phyloP scores from a whole-genome alignment of 2,888 invertebrate species.

The Xestia xanthographa region DNA sequence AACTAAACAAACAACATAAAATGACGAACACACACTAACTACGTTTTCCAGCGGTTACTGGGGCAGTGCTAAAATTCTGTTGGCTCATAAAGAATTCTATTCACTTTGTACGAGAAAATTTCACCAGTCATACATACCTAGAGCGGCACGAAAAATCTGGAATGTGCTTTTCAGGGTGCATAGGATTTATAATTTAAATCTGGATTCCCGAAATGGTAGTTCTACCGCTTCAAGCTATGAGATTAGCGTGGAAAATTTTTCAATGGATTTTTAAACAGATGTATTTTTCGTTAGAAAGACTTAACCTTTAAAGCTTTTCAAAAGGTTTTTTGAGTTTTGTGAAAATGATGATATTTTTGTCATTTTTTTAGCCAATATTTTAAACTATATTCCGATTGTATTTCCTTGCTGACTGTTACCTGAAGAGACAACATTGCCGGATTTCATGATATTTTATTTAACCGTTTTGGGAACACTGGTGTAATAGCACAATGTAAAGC shows the following conservation, averaged over 20 bases:
- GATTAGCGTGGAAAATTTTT: neutral
- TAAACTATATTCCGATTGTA: neutral
- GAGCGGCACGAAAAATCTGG: slow-evolving; percentile 35
- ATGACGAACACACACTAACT: slow-evolving; percentile 42
- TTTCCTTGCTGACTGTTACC: neutral
- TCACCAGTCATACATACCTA: slow-evolving; percentile 26
- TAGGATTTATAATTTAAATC: slow-evolving; percentile 54
- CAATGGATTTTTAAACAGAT: neutral
- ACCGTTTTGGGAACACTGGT: neutral
- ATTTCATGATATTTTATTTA: neutral
- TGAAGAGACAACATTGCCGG: neutral
- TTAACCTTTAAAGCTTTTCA: neutral
- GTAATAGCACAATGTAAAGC: neutral
- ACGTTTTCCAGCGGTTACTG: slow-evolving; percentile 41
- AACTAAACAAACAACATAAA: slow-evolving; percentile 20
- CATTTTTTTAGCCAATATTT: neutral
- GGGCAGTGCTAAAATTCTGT: slow-evolving; percentile 54
- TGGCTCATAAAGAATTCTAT: slow-evolving; percentile 64
- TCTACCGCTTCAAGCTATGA: slow-evolving; percentile 16
- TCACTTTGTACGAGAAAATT: slow-evolving; percentile 54
- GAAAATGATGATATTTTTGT: no score
- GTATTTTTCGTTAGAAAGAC: neutral
- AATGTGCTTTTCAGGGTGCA: slow-evolving; percentile 53
- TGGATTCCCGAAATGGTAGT: slow-evolving; percentile 43
- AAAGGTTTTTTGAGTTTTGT: neutral